Evolutionary conservation across 2,797 vertebrate species (phyloP).

Genomic region (Staurois parvus): DNA sequence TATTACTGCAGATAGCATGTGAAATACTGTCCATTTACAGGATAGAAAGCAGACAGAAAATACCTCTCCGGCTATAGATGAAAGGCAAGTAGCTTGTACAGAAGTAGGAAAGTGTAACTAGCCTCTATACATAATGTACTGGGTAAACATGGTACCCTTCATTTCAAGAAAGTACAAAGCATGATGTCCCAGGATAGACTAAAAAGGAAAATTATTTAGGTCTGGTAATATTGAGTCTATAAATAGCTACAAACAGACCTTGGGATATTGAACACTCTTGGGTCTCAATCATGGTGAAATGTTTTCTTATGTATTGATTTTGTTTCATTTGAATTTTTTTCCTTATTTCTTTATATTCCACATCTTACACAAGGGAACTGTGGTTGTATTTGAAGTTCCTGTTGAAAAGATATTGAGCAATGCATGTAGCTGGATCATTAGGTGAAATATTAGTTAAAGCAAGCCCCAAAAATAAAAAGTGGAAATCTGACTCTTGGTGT

Average conservation of each 20-base stretch:
- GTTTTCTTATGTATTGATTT: constrained; percentile 42
- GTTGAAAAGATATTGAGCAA: constrained; percentile 55
- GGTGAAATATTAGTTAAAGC: constrained; percentile 16
- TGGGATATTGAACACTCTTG: constrained; percentile 30
- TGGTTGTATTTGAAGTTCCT: constrained; percentile 59
- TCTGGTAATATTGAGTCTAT: neutral
- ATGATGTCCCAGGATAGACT: constrained; percentile 6
- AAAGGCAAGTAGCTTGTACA: constrained; percentile 9
- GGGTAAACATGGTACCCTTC: neutral
- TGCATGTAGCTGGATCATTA: constrained; percentile 60
- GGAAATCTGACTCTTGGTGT: neutral
- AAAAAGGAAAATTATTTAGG: neutral
- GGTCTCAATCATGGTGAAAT: constrained; percentile 17
- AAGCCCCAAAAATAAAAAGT: neutral
- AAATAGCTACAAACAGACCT: constrained; percentile 37
- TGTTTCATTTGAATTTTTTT: constrained; percentile 37
- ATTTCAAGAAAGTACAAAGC: constrained; percentile 6
- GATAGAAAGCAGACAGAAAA: neutral
- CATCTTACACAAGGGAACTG: constrained; percentile 31
- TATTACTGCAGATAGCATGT: neutral
- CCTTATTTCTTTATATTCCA: neutral
- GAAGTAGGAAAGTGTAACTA: neutral
- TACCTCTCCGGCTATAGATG: neutral
- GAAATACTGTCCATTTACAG: neutral
- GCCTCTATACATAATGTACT: constrained; percentile 1